A percentile compares a stretch with the other conserved stretches of the same genome.
Evolutionary conservation across 2,797 vertebrate genomes (phyloP).

Genomic region (Sebastiscus tertius): DNA sequence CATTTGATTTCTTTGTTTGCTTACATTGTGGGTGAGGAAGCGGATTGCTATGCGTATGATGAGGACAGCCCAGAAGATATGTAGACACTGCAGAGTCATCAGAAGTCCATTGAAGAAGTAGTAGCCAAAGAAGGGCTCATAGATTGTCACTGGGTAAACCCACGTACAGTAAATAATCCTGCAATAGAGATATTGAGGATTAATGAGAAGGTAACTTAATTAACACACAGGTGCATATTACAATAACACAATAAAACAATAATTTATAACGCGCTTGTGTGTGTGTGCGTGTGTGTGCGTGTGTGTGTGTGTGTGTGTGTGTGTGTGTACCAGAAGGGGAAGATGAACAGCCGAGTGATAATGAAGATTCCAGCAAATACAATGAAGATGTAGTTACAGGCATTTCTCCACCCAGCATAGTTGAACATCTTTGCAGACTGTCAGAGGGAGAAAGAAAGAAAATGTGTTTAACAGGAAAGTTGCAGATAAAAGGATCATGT

Average conservation of each 20-base stretch:
- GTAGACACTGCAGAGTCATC: conserved; percentile 89
- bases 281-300: no score
- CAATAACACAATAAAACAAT: neutral
- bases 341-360: conserved; percentile 90
- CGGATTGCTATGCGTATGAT: conserved; percentile 94
- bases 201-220: neutral
- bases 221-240: neutral
- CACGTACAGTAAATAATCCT: conserved; percentile 95
- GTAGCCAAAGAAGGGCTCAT: conserved; percentile 93
- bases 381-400: conserved; percentile 96
- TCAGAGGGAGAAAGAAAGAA: neutral
- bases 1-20: neutral
- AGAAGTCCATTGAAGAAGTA: conserved; percentile 97
- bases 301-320: neutral
- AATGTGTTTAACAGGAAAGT: neutral
- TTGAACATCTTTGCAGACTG: conserved; percentile 99
- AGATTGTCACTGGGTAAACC: conserved; percentile 90
- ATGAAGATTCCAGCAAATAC: conserved; percentile 93
- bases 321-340: conserved; percentile 90
- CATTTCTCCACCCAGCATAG: conserved; percentile 95
- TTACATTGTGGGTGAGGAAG: conserved; percentile 93
- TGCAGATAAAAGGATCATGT: neutral
- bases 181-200: neutral
- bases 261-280: neutral
- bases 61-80: conserved; percentile 95